Percentiles rank a stretch among this genome's conserved stretches.
phyloP scores from a whole-genome alignment of 1,140 invertebrate species.

The Aphelinus certus region DNA sequence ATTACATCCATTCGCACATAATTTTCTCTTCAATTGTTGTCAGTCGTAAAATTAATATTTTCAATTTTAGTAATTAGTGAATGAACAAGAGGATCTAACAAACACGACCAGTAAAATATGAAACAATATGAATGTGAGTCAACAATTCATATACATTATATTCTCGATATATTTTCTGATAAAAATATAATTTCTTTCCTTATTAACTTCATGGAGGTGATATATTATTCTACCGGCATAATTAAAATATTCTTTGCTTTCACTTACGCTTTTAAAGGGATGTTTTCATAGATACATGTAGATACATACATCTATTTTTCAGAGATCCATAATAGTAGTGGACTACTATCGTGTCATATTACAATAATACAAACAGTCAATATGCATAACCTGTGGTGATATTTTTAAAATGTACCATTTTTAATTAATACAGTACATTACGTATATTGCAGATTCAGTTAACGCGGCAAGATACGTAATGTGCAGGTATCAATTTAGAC shows the following conservation, averaged over 20 bases:
- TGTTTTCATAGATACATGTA: conserved; percentile 13
- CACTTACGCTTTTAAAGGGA: conserved; percentile 39
- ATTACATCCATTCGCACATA: conserved; percentile 27
- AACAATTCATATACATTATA: conserved; percentile 35
- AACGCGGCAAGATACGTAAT: conserved; percentile 5
- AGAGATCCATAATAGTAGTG: conserved; percentile 20
- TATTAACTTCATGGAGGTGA: conserved; percentile 38
- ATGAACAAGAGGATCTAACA: conserved; percentile 10
- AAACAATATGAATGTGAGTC: conserved; percentile 45
- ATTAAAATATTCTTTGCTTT: conserved; percentile 54
- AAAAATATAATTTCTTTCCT: conserved; percentile 55
- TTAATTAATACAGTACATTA: conserved; percentile 1
- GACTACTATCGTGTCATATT: conserved; percentile 49
- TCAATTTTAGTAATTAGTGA: conserved; percentile 24
- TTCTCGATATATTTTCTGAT: conserved; percentile 43
- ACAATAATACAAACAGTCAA: conserved; percentile 55
- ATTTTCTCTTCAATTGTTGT: conserved; percentile 15
- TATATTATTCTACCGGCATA: conserved; percentile 43
- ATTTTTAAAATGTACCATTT: conserved; percentile 39
- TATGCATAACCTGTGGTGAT: conserved; percentile 33
- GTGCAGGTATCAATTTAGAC: background rate
- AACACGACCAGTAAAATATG: conserved; percentile 42
- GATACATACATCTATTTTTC: conserved; percentile 20
- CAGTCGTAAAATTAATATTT: conserved; percentile 22
- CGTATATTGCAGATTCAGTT: background rate